Percentiles rank a stretch among this genome's conserved stretches.
Evolutionary conservation across 2,113 vertebrate genomes (phyloP).

Genomic region (Brachirus orientalis): DNA sequence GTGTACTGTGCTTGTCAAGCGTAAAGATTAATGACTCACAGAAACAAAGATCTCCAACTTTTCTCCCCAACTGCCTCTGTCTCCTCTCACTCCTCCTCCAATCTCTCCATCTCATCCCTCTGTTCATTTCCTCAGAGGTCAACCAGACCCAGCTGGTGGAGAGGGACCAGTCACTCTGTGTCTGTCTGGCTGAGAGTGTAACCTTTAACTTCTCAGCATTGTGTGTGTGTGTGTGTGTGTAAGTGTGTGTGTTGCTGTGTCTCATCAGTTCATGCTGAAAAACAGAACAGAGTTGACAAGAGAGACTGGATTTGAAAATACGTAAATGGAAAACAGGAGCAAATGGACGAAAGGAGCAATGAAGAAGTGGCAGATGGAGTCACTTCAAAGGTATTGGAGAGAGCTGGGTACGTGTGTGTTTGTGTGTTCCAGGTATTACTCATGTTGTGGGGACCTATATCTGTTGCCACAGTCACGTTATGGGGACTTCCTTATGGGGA

Average conservation of each 20-base stretch:
- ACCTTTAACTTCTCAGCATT: conserved; percentile 39
- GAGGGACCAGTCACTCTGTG: conserved; percentile 48
- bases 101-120: conserved; percentile 44
- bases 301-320: conserved; percentile 41
- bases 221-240: conserved; percentile 1
- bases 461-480: no score
- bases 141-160: conserved; percentile 57
- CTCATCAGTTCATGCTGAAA: conserved; percentile 25
- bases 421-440: neutral
- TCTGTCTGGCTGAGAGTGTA: conserved; percentile 22
- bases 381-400: conserved; percentile 29
- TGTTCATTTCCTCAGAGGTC: conserved; percentile 67
- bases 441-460: no score
- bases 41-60: conserved; percentile 59
- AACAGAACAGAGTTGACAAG: conserved; percentile 34
- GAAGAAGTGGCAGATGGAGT: conserved; percentile 37
- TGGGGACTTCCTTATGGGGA: no score
- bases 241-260: neutral
- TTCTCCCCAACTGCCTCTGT: conserved; percentile 34
- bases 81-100: conserved; percentile 38
- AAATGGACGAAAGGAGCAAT: conserved; percentile 40
- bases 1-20: conserved; percentile 45
- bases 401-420: conserved; percentile 17
- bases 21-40: conserved; percentile 58
- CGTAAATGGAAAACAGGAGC: conserved; percentile 56